A percentile compares a stretch with the other conserved stretches of the same genome.
phyloP scores from a whole-genome alignment of 1,140 invertebrate species.

The Triops longicaudatus region DNA sequence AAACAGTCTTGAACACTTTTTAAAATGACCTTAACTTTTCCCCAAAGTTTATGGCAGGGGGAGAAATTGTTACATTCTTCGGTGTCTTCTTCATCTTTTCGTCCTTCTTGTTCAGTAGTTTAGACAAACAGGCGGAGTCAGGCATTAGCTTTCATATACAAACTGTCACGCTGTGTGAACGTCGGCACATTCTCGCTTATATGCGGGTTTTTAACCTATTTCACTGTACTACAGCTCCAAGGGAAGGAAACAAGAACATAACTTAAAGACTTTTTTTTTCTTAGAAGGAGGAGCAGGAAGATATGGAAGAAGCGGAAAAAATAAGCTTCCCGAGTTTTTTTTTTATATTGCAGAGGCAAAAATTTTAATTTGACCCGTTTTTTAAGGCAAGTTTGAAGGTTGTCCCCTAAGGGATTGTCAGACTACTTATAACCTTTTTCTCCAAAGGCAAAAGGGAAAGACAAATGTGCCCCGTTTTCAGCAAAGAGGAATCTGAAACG shows the following conservation, averaged over 20 bases:
- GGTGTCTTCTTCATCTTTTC: background rate
- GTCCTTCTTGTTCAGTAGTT: background rate
- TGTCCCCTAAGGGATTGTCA: background rate
- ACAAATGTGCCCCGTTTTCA: slow-evolving; percentile 3
- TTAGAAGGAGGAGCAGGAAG: too few species aligned
- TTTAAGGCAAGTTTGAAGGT: slow-evolving; percentile 2
- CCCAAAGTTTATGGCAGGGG: slow-evolving; percentile 2
- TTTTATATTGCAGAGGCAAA: background rate
- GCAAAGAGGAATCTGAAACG: background rate
- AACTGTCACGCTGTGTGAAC: slow-evolving; percentile 9
- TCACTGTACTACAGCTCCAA: background rate
- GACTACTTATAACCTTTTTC: background rate
- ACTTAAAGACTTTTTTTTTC: background rate
- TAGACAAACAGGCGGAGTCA: slow-evolving; percentile 10
- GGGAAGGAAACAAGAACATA: background rate
- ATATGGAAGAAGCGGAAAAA: too few species aligned
- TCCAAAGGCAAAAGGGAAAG: background rate
- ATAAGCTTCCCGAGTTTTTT: background rate
- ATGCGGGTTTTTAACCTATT: background rate
- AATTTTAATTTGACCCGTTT: background rate
- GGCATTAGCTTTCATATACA: slow-evolving; percentile 11
- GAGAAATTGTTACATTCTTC: slow-evolving; percentile 1
- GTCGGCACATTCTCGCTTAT: slow-evolving; percentile 3
- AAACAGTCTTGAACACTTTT: too few species aligned
- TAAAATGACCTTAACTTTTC: background rate